These are phyloP conservation scores for Macrosiphum euphorbiae DNA, from an alignment of 2,888 invertebrate species.

Conservation along the genomic window DNA sequence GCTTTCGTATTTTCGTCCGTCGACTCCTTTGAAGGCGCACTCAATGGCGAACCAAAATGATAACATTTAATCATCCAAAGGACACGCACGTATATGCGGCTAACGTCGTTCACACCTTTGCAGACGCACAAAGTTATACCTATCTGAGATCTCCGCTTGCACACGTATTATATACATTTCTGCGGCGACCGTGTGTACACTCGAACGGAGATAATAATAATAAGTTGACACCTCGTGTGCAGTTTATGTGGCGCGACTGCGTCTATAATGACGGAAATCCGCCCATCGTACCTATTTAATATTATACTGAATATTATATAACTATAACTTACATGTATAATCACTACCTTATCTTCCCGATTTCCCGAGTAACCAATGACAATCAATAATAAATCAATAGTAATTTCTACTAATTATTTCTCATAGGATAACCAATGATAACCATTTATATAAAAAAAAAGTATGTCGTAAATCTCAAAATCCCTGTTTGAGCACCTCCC, in stretches of 20 bases:
- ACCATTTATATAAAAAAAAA: no score
- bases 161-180: not conserved
- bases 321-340: no score
- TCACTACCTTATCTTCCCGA: no score
- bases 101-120: not conserved
- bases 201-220: constrained; percentile 47
- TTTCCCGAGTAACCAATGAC: no score
- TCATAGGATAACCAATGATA: no score
- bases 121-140: not conserved
- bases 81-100: not conserved
- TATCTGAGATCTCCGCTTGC: not conserved
- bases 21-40: not conserved
- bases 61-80: constrained; percentile 1
- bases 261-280: constrained; percentile 49
- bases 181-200: not conserved
- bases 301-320: not conserved
- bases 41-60: not conserved
- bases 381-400: no score
- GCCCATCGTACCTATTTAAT: not conserved
- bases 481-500: no score
- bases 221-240: constrained; percentile 35
- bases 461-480: no score
- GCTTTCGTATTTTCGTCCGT: not conserved
- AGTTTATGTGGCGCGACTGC: not conserved
- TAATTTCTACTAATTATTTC: no score